Conservation (phyloP, 2,113 vertebrate genomes). For the Rhinoptilus africanus region DNA sequence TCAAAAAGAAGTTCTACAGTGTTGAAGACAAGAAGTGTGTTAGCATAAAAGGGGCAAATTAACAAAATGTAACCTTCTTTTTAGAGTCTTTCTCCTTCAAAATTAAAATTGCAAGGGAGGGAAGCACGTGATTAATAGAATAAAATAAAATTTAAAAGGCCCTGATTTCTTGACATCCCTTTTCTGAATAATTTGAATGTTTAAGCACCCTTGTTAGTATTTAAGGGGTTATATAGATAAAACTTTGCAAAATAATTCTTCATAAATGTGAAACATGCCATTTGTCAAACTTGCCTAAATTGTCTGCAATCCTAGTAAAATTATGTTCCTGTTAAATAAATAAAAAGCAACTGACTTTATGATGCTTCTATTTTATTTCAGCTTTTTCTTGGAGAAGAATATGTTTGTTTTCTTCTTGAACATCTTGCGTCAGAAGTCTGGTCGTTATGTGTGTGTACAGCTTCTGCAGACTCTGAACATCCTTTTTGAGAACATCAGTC, state of each 20-base stretch:
- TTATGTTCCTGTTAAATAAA: not conserved
- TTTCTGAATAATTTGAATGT: not conserved
- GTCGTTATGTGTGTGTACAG: constrained; percentile 97
- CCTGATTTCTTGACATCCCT: not conserved
- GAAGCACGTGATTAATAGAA: not conserved
- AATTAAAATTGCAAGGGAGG: not conserved
- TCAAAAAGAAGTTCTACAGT: not conserved
- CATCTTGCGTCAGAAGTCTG: constrained; percentile 95
- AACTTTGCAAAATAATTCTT: not conserved
- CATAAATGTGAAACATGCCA: not conserved
- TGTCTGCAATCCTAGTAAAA: not conserved
- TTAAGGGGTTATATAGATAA: not conserved
- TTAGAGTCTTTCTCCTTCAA: not conserved
- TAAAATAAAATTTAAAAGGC: not conserved
- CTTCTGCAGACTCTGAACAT: constrained; percentile 98
- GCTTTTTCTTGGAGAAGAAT: constrained; percentile 99
- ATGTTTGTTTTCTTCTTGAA: constrained; percentile 99
- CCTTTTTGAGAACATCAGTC: constrained; percentile 98
- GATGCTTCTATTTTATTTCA: constrained; percentile 53
- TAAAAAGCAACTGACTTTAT: not conserved
- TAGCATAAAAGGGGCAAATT: not conserved
- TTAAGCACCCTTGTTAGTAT: not conserved
- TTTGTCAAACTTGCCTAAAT: not conserved
- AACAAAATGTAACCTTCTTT: not conserved
- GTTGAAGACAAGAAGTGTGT: not conserved